Base-by-base conservation (phyloP, 2,888 invertebrate species). In the Pyrgus malvae region DNA sequence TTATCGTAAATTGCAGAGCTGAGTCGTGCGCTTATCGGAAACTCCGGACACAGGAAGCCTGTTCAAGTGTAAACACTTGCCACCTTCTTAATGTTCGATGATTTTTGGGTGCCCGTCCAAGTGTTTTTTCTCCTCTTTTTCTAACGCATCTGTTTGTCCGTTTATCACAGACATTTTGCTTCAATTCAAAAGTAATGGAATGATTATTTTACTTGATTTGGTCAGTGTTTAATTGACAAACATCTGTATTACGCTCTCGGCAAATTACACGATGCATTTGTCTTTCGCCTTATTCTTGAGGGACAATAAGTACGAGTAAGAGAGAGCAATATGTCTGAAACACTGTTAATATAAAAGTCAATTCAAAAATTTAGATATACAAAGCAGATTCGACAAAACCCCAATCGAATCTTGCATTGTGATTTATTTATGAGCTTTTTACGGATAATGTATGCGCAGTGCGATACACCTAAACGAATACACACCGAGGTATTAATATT, bases 401-500 rank as follows among this genome's bases (percentile, higher is more conserved):
- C 21, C 9, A 9, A 23, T 5, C 8, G 12, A 35, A 7, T 21
- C 23, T 35, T 33, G 23, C 23, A 25, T n/a, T 25, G 46, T 35
- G 46, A 46, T 35, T 74, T 76, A 76, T 76, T 74, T 76, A 75
- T 74, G 72, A 74, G 69, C 69, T 73, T 74, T 73, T 75, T 78
- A 68, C 69, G 65, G 63, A 71, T 80, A 80, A 82, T 78, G 70
- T 76, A 78, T 78, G 76, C 78, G 66, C 68, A 70, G 67, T 68
- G 71, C 73, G 70, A 65, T 72, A 72, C 69, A 70, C 66, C 70
- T 76, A 76, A 77, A 72, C 74, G 76, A 72, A 77, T 74, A 78
- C 74, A 76, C 68, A 72, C 70, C 66, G 64, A 63, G 61, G 68
- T 78, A 83, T 86, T 83, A 87, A 85, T 85, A 88, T 86, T 85